Evolutionary conservation across 2,797 vertebrate genomes (phyloP).

Genomic region (Molossus molossus): DNA sequence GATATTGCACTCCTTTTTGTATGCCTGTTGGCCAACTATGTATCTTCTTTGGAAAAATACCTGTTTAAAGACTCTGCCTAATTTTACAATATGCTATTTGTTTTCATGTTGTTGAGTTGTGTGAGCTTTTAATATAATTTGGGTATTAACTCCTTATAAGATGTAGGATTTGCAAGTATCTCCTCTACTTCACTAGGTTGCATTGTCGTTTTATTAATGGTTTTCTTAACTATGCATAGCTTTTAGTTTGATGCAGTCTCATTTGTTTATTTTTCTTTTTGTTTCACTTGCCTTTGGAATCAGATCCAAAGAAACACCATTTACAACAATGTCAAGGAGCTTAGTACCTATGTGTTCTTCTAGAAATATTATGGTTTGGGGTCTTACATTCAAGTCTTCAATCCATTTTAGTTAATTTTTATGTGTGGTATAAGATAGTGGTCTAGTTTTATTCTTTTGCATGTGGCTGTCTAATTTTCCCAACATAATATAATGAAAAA

Average conservation of each 20-base stretch:
- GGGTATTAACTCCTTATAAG: neutral
- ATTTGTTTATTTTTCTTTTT: neutral
- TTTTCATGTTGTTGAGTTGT: neutral
- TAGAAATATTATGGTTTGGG: neutral
- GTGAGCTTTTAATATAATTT: neutral
- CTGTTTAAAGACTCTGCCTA: neutral
- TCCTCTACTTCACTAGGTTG: neutral
- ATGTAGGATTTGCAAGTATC: neutral
- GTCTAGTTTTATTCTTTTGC: conserved; percentile 4
- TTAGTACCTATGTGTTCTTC: neutral
- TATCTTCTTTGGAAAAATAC: neutral
- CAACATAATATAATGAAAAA: neutral
- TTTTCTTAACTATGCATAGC: neutral
- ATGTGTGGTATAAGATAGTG: neutral
- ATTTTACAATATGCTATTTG: neutral
- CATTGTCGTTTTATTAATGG: neutral
- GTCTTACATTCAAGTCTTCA: neutral
- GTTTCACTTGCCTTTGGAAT: neutral
- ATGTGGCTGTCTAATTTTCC: neutral
- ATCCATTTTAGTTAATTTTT: neutral
- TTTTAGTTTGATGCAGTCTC: neutral
- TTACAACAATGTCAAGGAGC: neutral
- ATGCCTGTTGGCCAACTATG: neutral
- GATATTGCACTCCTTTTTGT: neutral
- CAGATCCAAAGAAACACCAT: neutral